A percentile compares a stretch with the other conserved stretches of the same genome.
Conservation (phyloP, 2,797 vertebrate genomes). For the Falco naumanni region DNA sequence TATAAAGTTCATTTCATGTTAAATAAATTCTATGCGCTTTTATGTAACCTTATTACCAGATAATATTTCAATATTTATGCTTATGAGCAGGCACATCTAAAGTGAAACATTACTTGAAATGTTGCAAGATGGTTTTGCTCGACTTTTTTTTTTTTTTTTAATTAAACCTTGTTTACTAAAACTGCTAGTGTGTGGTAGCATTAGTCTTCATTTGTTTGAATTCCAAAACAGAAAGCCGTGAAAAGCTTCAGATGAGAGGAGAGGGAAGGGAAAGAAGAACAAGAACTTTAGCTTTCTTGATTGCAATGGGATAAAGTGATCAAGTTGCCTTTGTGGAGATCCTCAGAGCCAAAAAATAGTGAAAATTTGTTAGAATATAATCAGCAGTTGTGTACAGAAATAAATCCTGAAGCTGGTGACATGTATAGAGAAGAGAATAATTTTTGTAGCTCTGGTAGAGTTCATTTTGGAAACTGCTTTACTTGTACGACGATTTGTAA, state of each 20-base stretch:
- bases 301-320: neutral
- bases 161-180: neutral
- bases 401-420: neutral
- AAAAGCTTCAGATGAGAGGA: neutral
- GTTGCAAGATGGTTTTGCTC: neutral
- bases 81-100: neutral
- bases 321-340: slow-evolving; percentile 35
- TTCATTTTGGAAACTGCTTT: slow-evolving; percentile 8
- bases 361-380: neutral
- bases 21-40: neutral
- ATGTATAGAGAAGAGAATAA: neutral
- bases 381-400: neutral
- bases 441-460: slow-evolving; percentile 31
- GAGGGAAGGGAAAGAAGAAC: neutral
- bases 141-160: neutral
- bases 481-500: slow-evolving; percentile 30
- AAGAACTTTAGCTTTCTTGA: neutral
- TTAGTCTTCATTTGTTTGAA: neutral
- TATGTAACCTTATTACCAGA: neutral
- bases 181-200: neutral
- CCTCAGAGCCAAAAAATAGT: slow-evolving; percentile 5
- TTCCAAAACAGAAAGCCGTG: slow-evolving; percentile 11
- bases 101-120: neutral
- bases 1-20: neutral
- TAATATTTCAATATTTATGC: neutral